Base-by-base conservation (phyloP, 2,888 invertebrate genomes). In the Tribolium freemani region DNA sequence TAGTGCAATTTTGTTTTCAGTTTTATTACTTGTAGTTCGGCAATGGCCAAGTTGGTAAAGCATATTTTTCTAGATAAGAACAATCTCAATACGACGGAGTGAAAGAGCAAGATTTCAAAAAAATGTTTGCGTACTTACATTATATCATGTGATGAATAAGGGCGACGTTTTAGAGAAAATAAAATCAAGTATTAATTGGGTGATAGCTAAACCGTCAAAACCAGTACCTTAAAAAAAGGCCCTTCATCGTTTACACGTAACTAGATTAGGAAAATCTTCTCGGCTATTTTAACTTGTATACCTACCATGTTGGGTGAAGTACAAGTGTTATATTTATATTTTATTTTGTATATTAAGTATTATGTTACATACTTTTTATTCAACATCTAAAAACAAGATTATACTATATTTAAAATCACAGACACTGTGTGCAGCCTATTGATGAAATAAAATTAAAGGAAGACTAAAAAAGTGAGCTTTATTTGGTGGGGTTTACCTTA, bases 371-470 rank as follows among this genome's bases (percentile, higher is more conserved):
- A 26, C 26, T 64, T 64, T 21, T 45, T 44, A 54, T 26, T 5
- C 48, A 63, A 57, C 38, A 16, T 63, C 31, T 63, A 51, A 31
- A 54, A 53, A 54, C 21, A 54, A 64, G 44, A 38, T 50, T 64
- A 64, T 16, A 16, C 16, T 16, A 16, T 50, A 64, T 51, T 64
- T 44, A 64, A 71, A 71, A 71, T 71, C 71, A 71, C 71, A 71
- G 71, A 63, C 30, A 51, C 38, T 63, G 56, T 58, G 71, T 71
- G 71, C 71, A 71, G 58, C 60, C 51, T 67, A 72, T 60, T 13
- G 38, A 58, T 20, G 45, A 54, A 66, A 67, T 67, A 67, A 67
- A 67, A 71, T 51, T 45, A 60, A 68, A 67, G 71, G 71, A 72
- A 72, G 71, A 72, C 71, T 60, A 61, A 21, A 38, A 8, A 66